Base-by-base conservation (phyloP, 1,140 invertebrate genomes). In the Paralvinella palmiformis region DNA sequence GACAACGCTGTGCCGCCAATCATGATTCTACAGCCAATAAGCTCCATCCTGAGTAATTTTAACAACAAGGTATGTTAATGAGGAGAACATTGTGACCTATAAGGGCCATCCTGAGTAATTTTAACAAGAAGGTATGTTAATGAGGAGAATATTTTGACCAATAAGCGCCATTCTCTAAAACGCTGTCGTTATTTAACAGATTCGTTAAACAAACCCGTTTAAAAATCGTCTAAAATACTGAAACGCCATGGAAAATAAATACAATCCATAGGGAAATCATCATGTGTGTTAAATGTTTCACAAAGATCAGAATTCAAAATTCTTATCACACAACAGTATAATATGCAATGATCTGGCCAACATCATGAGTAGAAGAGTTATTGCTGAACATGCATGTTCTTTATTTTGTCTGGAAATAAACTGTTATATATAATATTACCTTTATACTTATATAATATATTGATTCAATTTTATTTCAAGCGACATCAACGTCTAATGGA, bases 81-180 rank as follows among this genome's bases (percentile, higher is more conserved):
- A 41, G 10, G 10, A 41, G n/a, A 41, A n/a, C n/a, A n/a, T n/a
- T n/a, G n/a, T n/a, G n/a, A n/a, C 94, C 95, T 0, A 98, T 98
- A 66, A 97, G 94, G 4, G 96, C 94, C 1, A 96, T 98, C 74
- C 82, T 97, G 5, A 88, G 95, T 64, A 98, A 99, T 78, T 99
- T 98, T 74, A 98, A 97, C 76, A 99, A 98, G 72, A 98, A 98
- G 86, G 94, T 95, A 7, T 10, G 27, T 57, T 32, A 22, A 57
- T 41, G 10, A 41, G 10, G 10, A 41, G n/a, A 41, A n/a, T n/a
- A n/a, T n/a, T n/a, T n/a, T n/a, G n/a, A n/a, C 94, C 95, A 0
- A 98, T 98, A 66, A 97, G 94, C 5, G 96, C 94, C 1, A 96
- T 98, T 74, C 82, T 97, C n/a, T n/a, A n/a, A n/a, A n/a, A n/a